A percentile compares a stretch with the other conserved stretches of the same genome.
Conservation (phyloP, 2,888 invertebrate species). For the Physocephala rufipes region DNA sequence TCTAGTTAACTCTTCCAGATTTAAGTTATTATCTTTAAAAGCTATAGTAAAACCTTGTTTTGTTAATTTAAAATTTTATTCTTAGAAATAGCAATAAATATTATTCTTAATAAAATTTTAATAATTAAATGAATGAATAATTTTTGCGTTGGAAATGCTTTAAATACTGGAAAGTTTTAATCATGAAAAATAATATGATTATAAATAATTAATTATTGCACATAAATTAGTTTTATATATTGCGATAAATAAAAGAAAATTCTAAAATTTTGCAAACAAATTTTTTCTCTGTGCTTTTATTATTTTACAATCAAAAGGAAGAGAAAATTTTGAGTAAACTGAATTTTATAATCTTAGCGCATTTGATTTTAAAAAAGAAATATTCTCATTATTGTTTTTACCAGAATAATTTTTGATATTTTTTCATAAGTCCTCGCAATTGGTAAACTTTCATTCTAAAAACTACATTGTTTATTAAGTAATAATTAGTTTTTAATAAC, state of each 20-base stretch:
- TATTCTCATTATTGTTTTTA: not conserved
- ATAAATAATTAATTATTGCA: not conserved
- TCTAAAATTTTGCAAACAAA: slow-evolving; percentile 12
- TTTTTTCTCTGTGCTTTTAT: not conserved
- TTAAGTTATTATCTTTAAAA: slow-evolving; percentile 6
- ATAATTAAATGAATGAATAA: not conserved
- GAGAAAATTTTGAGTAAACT: not conserved
- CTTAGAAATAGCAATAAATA: not conserved
- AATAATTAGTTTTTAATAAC: slow-evolving; percentile 40
- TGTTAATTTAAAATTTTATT: not conserved
- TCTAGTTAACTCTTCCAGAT: not conserved
- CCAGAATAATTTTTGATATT: slow-evolving; percentile 20
- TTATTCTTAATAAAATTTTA: not conserved
- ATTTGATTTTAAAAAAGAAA: slow-evolving; percentile 9
- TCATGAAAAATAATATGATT: no score
- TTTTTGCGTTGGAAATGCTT: not conserved
- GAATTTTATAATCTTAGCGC: not conserved
- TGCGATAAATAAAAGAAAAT: not conserved
- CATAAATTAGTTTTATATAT: not conserved
- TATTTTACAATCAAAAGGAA: slow-evolving; percentile 5
- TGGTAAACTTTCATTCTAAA: slow-evolving; percentile 24
- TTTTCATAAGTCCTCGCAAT: slow-evolving; percentile 22
- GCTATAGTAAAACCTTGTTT: not conserved
- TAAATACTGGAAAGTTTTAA: slow-evolving; percentile 11
- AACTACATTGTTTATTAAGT: slow-evolving; percentile 33